Evolutionary conservation across 2,797 vertebrate species (phyloP).

Genomic region (Petrocephalus sullivani): DNA sequence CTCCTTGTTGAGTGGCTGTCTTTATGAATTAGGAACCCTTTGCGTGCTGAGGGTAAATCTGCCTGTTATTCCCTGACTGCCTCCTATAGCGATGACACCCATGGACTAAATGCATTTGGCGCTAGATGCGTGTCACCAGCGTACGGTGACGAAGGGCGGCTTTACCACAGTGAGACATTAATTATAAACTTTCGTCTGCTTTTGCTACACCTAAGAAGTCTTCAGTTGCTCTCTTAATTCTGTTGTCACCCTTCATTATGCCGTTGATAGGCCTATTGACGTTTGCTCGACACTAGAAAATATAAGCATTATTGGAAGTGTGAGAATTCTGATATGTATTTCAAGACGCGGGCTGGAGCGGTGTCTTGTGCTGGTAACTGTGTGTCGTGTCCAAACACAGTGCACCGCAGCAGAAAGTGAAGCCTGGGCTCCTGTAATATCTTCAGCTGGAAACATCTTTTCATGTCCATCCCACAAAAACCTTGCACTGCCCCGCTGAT

Average conservation of each 20-base stretch:
- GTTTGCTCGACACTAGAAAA: not conserved
- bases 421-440: not conserved
- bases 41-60: not conserved
- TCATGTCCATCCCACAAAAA: not conserved
- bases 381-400: not conserved
- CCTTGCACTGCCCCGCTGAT: not conserved
- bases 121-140: not conserved
- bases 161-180: not conserved
- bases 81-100: not conserved
- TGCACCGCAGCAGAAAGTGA: not conserved
- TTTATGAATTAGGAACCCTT: slow-evolving; percentile 1
- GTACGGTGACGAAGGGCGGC: not conserved
- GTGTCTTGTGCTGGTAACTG: not conserved
- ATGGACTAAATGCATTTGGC: not conserved
- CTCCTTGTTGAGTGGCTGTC: not conserved
- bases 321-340: not conserved
- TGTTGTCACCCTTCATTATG: not conserved
- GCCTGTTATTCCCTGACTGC: not conserved
- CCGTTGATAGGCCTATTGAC: not conserved
- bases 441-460: not conserved
- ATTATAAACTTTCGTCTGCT: not conserved
- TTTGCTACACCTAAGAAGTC: not conserved
- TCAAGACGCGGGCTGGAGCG: not conserved
- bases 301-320: not conserved
- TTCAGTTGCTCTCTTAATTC: not conserved